phyloP scores from a whole-genome alignment of 1,140 invertebrate species.

The Ylistrum balloti region DNA sequence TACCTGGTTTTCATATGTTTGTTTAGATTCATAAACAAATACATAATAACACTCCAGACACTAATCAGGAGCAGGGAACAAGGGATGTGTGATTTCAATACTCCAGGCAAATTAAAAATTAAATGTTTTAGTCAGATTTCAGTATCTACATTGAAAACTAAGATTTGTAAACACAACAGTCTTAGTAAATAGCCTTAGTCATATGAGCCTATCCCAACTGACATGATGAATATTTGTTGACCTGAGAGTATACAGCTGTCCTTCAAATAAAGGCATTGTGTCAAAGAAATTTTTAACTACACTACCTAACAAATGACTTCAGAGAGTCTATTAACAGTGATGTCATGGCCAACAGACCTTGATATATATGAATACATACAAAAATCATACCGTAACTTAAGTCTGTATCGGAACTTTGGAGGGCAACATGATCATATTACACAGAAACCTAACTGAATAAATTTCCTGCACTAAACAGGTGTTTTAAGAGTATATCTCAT shows the following conservation, averaged over 20 bases:
- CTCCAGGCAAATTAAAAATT: too few relatives aligned
- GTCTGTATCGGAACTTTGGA: not conserved
- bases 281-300: not conserved
- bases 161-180: not conserved
- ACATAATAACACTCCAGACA: not conserved
- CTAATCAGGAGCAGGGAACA: too few relatives aligned
- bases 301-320: not conserved
- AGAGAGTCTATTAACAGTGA: not conserved
- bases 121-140: constrained; percentile 4
- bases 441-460: too few relatives aligned
- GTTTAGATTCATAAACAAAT: too few relatives aligned
- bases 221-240: not conserved
- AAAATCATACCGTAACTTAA: not conserved
- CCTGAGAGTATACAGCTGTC: too few relatives aligned
- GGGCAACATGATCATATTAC: too few relatives aligned
- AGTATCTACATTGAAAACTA: not conserved
- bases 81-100: too few relatives aligned
- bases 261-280: too few relatives aligned
- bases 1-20: too few relatives aligned
- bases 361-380: not conserved
- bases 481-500: too few relatives aligned
- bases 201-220: not conserved
- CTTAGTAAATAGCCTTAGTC: not conserved
- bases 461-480: too few relatives aligned
- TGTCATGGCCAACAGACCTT: not conserved